These are phyloP conservation scores for Orius laevigatus DNA, from an alignment of 1,140 invertebrate genomes.

Conservation along the genomic window DNA sequence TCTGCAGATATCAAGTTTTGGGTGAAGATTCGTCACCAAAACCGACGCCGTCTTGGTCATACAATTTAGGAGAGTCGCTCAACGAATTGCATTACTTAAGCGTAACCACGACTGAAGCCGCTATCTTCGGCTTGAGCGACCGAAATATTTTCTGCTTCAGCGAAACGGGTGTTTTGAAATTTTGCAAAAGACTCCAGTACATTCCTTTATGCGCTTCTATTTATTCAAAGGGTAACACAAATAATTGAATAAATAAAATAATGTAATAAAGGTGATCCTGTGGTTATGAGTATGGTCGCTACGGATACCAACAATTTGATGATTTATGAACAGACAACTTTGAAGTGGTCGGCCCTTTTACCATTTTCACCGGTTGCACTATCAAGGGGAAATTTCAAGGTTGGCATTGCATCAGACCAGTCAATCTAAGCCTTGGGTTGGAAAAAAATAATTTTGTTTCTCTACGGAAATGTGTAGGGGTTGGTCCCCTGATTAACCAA, in stretches of 20 bases:
- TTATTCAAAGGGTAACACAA: conserved; percentile 43
- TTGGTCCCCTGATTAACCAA: too few species aligned
- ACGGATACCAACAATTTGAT: conserved; percentile 52
- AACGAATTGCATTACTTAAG: conserved; percentile 41
- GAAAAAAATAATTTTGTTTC: too few species aligned
- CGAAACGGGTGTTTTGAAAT: conserved; percentile 54
- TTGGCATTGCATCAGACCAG: too few species aligned
- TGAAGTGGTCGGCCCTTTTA: conserved; percentile 76
- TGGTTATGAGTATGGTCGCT: conserved; percentile 39
- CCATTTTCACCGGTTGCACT: conserved; percentile 52
- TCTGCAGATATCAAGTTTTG: conserved; percentile 43
- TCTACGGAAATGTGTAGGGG: too few species aligned
- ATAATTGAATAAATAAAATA: conserved; percentile 3
- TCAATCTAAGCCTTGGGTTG: too few species aligned
- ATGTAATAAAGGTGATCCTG: conserved; percentile 9
- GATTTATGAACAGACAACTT: conserved; percentile 58
- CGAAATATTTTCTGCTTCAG: conserved; percentile 58
- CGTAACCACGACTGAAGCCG: conserved; percentile 32
- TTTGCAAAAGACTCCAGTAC: conserved; percentile 67
- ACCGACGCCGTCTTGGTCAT: conserved; percentile 53
- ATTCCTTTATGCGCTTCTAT: conserved; percentile 52
- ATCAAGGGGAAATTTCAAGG: conserved; percentile 39
- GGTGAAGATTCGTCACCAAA: conserved; percentile 33
- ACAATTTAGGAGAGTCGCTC: conserved; percentile 59
- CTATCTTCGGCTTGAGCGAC: conserved; percentile 53